Evolutionary conservation across 2,888 invertebrate genomes (phyloP).

Genomic region (Xestia ashworthii): DNA sequence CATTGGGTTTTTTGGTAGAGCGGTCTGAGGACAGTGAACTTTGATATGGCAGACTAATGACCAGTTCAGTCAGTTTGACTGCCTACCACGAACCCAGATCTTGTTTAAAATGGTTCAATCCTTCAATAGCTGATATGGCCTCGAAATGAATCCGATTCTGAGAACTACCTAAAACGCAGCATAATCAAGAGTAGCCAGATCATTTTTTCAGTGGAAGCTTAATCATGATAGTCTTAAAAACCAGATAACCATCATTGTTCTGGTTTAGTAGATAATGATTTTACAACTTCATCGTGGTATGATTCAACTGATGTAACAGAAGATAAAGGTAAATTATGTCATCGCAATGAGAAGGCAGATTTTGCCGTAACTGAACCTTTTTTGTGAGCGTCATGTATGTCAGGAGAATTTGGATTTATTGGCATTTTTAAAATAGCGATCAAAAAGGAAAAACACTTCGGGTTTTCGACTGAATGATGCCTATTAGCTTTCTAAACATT

Average conservation of each 20-base stretch:
- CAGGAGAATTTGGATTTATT: not conserved
- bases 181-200: not conserved
- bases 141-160: not conserved
- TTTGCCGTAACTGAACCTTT: not conserved
- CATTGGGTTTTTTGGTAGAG: not conserved
- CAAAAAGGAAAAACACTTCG: not conserved
- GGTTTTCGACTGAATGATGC: not conserved
- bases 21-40: not conserved
- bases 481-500: not conserved
- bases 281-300: conserved; percentile 4
- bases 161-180: not conserved
- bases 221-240: not conserved
- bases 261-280: conserved; percentile 4
- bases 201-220: not conserved
- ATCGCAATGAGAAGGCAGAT: conserved; percentile 2
- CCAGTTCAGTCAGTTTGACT: not conserved
- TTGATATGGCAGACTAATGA: not conserved
- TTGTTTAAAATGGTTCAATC: not conserved
- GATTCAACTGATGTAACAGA: conserved; percentile 11
- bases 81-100: not conserved
- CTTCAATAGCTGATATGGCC: too few species aligned
- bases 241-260: not conserved
- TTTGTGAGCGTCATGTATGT: not conserved
- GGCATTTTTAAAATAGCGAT: not conserved
- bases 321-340: conserved; percentile 13